Evolutionary conservation across 2,797 vertebrate genomes (phyloP).

Genomic region (Rhabdophis nuchalis): DNA sequence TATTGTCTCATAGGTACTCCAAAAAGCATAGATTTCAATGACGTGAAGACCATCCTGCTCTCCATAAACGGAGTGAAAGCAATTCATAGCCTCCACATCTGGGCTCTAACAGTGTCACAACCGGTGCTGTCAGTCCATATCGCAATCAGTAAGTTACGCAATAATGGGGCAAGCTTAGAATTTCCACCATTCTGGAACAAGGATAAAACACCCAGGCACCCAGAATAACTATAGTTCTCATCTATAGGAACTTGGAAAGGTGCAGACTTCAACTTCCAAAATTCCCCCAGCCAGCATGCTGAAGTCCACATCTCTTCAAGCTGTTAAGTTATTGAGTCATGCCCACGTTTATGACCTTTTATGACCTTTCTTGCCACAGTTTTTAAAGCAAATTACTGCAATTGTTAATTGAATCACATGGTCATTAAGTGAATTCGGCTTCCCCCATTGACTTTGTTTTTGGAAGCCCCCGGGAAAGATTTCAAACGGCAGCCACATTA

Average conservation of each 20-base stretch:
- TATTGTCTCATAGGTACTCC: slow-evolving; percentile 65
- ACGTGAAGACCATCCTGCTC: slow-evolving; percentile 69
- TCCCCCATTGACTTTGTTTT: not conserved
- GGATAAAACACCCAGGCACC: not conserved
- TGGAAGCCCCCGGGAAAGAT: not conserved
- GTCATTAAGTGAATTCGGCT: not conserved
- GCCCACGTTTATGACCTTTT: not conserved
- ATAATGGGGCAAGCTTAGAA: not conserved
- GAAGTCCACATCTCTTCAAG: not conserved
- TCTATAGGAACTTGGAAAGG: not conserved
- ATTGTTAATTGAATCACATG: not conserved
- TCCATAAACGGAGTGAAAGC: slow-evolving; percentile 71
- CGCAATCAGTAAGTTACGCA: slow-evolving; percentile 69
- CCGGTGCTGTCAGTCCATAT: slow-evolving; percentile 76
- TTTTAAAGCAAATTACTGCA: not conserved
- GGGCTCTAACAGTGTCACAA: slow-evolving; percentile 73
- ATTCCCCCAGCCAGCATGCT: not conserved
- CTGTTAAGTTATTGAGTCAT: not conserved
- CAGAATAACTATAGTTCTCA: not conserved
- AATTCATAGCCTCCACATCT: slow-evolving; percentile 78
- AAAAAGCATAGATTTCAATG: slow-evolving; percentile 74
- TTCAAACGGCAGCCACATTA: not conserved
- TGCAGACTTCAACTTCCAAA: not conserved
- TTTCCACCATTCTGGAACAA: not conserved
- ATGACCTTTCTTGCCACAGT: not conserved